These are phyloP conservation scores for Emydocephalus ijimae DNA, from an alignment of 2,113 vertebrate species.

Conservation along the genomic window DNA sequence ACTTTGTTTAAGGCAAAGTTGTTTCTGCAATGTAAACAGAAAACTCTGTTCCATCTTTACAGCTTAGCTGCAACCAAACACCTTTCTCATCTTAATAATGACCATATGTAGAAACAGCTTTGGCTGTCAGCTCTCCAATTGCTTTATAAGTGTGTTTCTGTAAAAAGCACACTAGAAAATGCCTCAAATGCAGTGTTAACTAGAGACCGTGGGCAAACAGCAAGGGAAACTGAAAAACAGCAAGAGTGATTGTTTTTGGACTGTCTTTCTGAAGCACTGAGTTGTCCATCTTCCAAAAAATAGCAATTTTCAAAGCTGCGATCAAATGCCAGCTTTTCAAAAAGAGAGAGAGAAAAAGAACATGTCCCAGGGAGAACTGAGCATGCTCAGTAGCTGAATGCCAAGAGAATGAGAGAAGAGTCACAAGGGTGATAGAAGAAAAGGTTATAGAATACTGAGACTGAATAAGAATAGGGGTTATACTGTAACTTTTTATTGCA, in stretches of 20 bases:
- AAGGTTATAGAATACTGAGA: neutral
- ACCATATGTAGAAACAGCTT: neutral
- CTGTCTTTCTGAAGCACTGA: neutral
- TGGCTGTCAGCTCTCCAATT: neutral
- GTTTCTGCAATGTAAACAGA: neutral
- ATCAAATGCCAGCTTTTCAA: neutral
- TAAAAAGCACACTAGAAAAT: neutral
- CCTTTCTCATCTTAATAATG: conserved; percentile 12
- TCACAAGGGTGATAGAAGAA: neutral
- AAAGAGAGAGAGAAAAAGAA: neutral
- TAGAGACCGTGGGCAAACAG: neutral
- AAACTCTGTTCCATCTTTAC: neutral
- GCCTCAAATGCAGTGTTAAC: neutral
- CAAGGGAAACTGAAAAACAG: neutral
- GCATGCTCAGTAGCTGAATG: neutral
- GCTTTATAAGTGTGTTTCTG: neutral
- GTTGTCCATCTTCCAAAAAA: neutral
- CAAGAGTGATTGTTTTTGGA: neutral
- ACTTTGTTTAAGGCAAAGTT: conserved; percentile 18
- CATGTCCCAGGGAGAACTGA: neutral
- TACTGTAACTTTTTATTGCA: neutral
- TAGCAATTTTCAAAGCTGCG: too few relatives aligned
- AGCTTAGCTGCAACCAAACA: neutral
- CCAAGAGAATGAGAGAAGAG: neutral
- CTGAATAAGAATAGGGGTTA: neutral